Conservation (phyloP, 2,797 vertebrate species). For the Esox masquinongy region DNA sequence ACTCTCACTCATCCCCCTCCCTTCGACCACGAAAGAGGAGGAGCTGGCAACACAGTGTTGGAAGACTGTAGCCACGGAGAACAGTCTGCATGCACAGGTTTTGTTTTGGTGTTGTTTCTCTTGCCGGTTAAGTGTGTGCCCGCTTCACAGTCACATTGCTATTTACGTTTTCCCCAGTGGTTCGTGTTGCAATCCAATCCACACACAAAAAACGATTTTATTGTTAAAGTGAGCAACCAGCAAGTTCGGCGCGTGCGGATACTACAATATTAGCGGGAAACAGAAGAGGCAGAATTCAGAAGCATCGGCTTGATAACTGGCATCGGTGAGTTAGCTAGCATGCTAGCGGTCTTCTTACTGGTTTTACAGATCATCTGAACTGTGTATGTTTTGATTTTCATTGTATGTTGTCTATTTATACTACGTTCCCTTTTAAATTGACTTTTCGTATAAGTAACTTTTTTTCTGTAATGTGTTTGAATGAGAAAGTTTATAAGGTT, state of each 20-base stretch:
- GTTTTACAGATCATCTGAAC: not conserved
- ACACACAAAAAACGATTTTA: not conserved
- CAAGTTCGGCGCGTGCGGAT: slow-evolving; percentile 5
- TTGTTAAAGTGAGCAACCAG: not conserved
- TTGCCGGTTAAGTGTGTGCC: not conserved
- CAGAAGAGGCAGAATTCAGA: slow-evolving; percentile 1
- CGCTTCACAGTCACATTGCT: not conserved
- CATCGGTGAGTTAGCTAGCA: slow-evolving; percentile 2
- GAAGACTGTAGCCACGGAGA: slow-evolving; percentile 12
- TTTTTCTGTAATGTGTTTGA: not conserved
- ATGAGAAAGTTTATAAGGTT: not conserved
- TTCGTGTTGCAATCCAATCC: not conserved
- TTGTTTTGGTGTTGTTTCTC: slow-evolving; percentile 36
- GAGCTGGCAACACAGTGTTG: slow-evolving; percentile 45
- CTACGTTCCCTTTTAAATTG: not conserved
- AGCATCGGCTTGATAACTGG: not conserved
- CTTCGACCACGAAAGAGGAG: slow-evolving; percentile 57
- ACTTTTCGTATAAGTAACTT: not conserved
- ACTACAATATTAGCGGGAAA: not conserved
- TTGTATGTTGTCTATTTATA: not conserved
- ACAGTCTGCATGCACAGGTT: slow-evolving; percentile 23
- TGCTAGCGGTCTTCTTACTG: not conserved
- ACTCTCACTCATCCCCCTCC: slow-evolving; percentile 21
- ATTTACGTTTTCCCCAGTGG: too few relatives aligned
- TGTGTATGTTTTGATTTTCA: not conserved